These are phyloP conservation scores for Oreochromis aureus DNA, from an alignment of 2,113 vertebrate species.

Conservation along the genomic window DNA sequence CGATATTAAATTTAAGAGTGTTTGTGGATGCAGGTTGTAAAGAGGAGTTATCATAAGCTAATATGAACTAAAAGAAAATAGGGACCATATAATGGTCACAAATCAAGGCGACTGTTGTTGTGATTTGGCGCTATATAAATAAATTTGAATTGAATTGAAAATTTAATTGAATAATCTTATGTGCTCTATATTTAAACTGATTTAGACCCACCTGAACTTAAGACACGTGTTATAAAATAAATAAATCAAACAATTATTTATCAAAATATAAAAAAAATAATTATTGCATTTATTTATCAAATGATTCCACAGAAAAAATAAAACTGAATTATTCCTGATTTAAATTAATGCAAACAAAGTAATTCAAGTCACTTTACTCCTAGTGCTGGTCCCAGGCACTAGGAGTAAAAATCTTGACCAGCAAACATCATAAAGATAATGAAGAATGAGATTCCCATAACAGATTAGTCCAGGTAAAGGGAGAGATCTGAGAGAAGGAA, in stretches of 20 bases:
- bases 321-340: background rate
- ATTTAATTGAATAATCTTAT: background rate
- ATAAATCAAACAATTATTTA: background rate
- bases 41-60: background rate
- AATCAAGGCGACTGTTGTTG: background rate
- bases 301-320: background rate
- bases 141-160: background rate
- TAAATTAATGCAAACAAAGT: background rate
- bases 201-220: background rate
- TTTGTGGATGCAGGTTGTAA: background rate
- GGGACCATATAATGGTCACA: background rate
- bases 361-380: background rate
- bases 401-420: background rate
- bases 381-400: background rate
- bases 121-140: background rate
- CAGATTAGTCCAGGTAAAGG: background rate
- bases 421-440: background rate
- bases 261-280: accelerated
- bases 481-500: background rate
- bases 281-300: background rate
- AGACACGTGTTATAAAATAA: background rate
- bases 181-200: background rate
- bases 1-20: background rate
- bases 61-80: background rate
- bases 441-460: background rate